Base-by-base conservation (phyloP, 2,113 vertebrate genomes). In the Dicaeum eximium region DNA sequence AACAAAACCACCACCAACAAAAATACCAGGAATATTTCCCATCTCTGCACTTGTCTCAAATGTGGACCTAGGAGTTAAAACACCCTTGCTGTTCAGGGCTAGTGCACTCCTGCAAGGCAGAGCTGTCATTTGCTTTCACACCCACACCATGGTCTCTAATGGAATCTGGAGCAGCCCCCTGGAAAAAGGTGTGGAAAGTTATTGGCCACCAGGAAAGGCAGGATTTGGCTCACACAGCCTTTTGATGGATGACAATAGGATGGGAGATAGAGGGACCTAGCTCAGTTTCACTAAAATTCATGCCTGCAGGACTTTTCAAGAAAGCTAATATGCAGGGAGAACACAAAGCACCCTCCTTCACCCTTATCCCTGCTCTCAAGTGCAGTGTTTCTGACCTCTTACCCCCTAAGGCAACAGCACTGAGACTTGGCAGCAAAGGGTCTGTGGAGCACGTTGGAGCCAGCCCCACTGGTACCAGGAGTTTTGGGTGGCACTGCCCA, bases 151-250 rank as follows among this genome's bases (percentile, higher is more conserved):
- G 3, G 42, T 66, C 50, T 65, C 25, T 33, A 61, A 80, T 25
- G 16, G 22, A 83, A 51, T 66, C 11, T 54, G 30, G 17, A 83
- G 57, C 21, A 62, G 28, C 2, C 21, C 7, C 8, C 45, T 38
- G 23, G 38, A 37, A 83, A 91, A 73, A 19, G 4, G 4, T 37
- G 10, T 18, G 21, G 54, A n/a, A 88, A 73, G 16, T 30, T n/a
- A 60, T 10, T 17, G 31, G 24, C 13, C 11, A 24, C 13, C 0
- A 13, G 0, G 0, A 58, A 80, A 37, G 10, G 27, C 38, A 79
- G 61, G 8, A 67, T 91, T 79, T 72, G 47, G 30, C 45, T 81
- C 7, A 2, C 12, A n/a, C 30, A 74, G 28, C 5, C 6, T 56
- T 84, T 27, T 24, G 6, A 30, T 66, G 47, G 20, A 31, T 24